Base-by-base conservation (phyloP, 2,113 vertebrate species). In the Proteles cristata region DNA sequence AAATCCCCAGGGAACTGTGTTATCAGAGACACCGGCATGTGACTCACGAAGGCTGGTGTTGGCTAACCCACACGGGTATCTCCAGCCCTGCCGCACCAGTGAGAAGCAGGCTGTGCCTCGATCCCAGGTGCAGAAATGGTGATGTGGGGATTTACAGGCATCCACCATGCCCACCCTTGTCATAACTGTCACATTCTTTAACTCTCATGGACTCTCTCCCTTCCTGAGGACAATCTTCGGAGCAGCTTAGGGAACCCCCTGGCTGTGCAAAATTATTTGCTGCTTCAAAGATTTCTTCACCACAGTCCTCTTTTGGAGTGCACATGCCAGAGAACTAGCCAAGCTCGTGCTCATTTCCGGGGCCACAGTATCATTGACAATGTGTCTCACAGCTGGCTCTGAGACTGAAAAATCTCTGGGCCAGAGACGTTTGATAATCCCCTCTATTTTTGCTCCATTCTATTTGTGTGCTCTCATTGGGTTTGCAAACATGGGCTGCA, bases 151-250 rank as follows among this genome's bases (percentile, higher is more conserved):
- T 14, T 7, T 19, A 35, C 33, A 25, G n/a, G 68, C 79, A 55
- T 14, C 74, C 19, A 0, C 19, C 35, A 45, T 28, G 19, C 0
- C 17, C 28, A 1, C 14, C 31, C 16, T 28, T 2, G 1, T 35
- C 31, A 16, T 63, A 17, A 43, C 7, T 45, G 17, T 35, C 21
- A 25, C 11, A 2, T 31, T 23, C 53, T 88, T 73, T 65, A 35
- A 33, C 12, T 23, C 23, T 50, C 35, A 23, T 5, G 28, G 21
- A 61, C 23, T 25, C 43, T 39, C 25, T 17, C n/a, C 39, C 55
- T 73, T 74, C 28, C 11, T 4, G 5, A 88, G 87, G 23, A 58
- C 43, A n/a, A 26, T 73, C 35, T 43, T 2, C 17, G 69, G 61
- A 69, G 28, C 17, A 55, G 48, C 63, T 33, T 58, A 26, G 26